Evolutionary conservation across 1,140 invertebrate genomes (phyloP), one percentile per base, ranked within the genome.

Genomic region (Pachypeltis micranthus): DNA sequence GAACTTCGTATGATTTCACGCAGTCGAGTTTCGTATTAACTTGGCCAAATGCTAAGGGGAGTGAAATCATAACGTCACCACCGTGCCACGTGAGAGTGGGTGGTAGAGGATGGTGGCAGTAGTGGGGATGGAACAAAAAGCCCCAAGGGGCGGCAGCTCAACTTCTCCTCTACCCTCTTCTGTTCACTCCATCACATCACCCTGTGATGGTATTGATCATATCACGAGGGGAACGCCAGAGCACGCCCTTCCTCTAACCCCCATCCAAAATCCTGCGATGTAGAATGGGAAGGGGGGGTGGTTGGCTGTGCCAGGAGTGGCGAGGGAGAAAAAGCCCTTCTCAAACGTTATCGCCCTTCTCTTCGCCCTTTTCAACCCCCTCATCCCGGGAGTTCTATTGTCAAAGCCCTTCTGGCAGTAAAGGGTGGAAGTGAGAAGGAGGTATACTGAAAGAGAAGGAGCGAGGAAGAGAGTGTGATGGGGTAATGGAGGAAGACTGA

Each of bases 181-280:
- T 21, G n/a, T n/a, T n/a, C n/a, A n/a, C n/a, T n/a, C n/a, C n/a
- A n/a, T n/a, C n/a, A n/a, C n/a, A n/a, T n/a, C n/a, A n/a, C n/a
- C n/a, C n/a, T n/a, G n/a, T n/a, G n/a, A n/a, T n/a, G 23, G 47
- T 51, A 51, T 51, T 51, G 47, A 51, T 51, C 47, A 51, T 51
- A 51, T 51, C 10, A 51, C 47, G 10, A 21, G 47, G 47, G 19
- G 10, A 10, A 10, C 47, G 12, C 47, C 47, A 7, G 19, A 51
- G 47, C 47, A 51, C 12, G 12, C 47, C 47, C 47, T 21, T 21
- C 47, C n/a, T 39, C 34, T 10, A n/a, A 39, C 7, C 34, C 34
- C 34, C 7, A n/a, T n/a, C n/a, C 34, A 7, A n/a, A n/a, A 7
- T 39, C n/a, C 34, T 7, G n/a, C n/a, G n/a, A n/a, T 39, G 7